Evolutionary conservation across 2,113 vertebrate genomes (phyloP), one percentile per base, ranked within the genome.

Genomic region (Barbus barbus): DNA sequence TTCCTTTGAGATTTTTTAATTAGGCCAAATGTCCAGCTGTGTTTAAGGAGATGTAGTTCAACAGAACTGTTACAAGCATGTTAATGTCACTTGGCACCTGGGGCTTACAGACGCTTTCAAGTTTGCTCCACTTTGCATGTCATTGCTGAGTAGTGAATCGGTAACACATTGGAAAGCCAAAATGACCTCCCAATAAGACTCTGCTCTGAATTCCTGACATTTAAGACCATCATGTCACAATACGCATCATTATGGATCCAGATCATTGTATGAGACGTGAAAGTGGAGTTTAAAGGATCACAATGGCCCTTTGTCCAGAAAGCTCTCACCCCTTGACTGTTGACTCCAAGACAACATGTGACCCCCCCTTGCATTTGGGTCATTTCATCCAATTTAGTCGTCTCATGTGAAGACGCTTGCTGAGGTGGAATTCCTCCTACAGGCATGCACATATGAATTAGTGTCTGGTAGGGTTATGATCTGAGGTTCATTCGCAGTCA

Each of bases 261-360:
- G 60, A 63, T 76, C 41, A 16, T 63, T 44, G 69, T 36, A 83
- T 44, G 78, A 80, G 48, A 74, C 12, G 90, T 28, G 86, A 90
- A 87, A 90, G 89, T 90, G 88, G 18, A 84, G 65, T 86, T 88
- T 26, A 31, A 73, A 8, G 80, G 78, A 69, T 81, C 90, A 93
- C 91, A 93, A 94, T 88, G 87, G 89, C 60, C 85, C 91, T 90
- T 93, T 93, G 90, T 90, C 12, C 63, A 26, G 80, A 85, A 90
- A 89, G 84, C 90, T 84, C 89, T 88, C 86, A 11, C 74, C 86
- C 44, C 78, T 88, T 88, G 89, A 77, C 14, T 85, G 86, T 91
- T 88, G 9, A 89, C 91, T 91, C 71, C 90, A 87, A 91, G 92
- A 90, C 56, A 89, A 86, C 93, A 93, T 90, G 92, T 93, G 92